phyloP scores from a whole-genome alignment of 2,797 vertebrate species.

The Anguilla megastoma region DNA sequence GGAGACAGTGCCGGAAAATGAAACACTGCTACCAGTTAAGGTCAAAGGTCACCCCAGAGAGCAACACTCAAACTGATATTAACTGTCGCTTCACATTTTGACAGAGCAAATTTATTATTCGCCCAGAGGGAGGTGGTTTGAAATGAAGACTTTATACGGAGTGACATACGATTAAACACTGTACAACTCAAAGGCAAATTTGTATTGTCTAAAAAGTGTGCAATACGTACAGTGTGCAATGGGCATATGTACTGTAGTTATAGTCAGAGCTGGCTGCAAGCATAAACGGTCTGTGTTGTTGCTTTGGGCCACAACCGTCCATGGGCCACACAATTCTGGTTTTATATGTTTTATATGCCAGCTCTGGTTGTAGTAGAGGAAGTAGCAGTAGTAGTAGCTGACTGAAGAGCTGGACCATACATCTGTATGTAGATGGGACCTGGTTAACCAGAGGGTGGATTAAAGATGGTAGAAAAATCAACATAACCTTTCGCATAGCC shows the following conservation, averaged over 20 bases:
- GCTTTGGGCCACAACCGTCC: not conserved
- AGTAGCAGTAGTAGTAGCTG: not conserved
- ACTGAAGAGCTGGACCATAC: not conserved
- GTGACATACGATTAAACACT: slow-evolving; percentile 55
- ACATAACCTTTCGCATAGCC: slow-evolving; percentile 49
- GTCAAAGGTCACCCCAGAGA: slow-evolving; percentile 19
- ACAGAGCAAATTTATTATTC: slow-evolving; percentile 56
- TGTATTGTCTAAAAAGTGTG: not conserved
- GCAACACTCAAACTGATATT: slow-evolving; percentile 43
- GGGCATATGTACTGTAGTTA: not conserved
- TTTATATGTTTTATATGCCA: not conserved
- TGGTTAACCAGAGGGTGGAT: slow-evolving; percentile 18
- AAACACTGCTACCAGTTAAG: not conserved
- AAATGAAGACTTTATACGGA: slow-evolving; percentile 56
- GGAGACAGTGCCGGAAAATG: not conserved
- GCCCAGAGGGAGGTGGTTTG: slow-evolving; percentile 60
- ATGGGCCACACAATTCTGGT: not conserved
- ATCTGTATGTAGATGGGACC: not conserved
- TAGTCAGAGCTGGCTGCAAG: not conserved
- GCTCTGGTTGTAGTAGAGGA: not conserved
- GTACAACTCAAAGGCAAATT: slow-evolving; percentile 43
- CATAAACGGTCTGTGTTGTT: not conserved
- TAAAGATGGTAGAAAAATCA: slow-evolving; percentile 54
- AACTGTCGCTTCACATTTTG: slow-evolving; percentile 50
- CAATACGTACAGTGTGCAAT: not conserved